Evolutionary conservation across 53 echinoderm and acorn worm genomes (phyloP), one percentile per base, ranked within the genome.

Genomic region (Echinarachnius parma): DNA sequence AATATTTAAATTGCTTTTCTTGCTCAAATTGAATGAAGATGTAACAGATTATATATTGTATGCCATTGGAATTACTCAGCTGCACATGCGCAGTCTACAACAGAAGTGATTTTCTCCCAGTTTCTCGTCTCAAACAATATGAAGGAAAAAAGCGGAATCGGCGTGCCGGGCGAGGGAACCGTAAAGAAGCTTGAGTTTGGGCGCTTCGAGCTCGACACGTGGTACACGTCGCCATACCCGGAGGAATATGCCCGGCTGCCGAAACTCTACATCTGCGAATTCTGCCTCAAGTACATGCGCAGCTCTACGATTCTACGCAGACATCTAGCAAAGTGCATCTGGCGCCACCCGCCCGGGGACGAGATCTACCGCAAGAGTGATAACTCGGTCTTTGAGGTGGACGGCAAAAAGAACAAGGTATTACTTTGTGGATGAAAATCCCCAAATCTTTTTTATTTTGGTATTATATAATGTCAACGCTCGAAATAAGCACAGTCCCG

Each of bases 391-490:
- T 96, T 96, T 87, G 98, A 96, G 34, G 98, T 96, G n/a, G 98
- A 92, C 48, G 91, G 98, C 48, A 96, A 91, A 88, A 92, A 96
- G 60, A 96, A 91, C 52, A 92, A 96, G 88, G 98, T 96, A 57
- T n/a, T n/a, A n/a, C n/a, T n/a, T n/a, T n/a, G n/a, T n/a, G n/a
- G n/a, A n/a, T n/a, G n/a, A n/a, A n/a, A n/a, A n/a, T n/a, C n/a
- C n/a, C n/a, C n/a, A n/a, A n/a, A n/a, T n/a, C n/a, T n/a, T n/a
- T n/a, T n/a, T n/a, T n/a, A n/a, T n/a, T n/a, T n/a, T n/a, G n/a
- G n/a, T n/a, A n/a, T n/a, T n/a, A n/a, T n/a, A n/a, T n/a, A n/a
- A n/a, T n/a, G n/a, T n/a, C n/a, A n/a, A n/a, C n/a, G n/a, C n/a
- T n/a, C n/a, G n/a, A n/a, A n/a, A n/a, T n/a, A n/a, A n/a, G n/a